Evolutionary conservation across 2,113 vertebrate species (phyloP).

Genomic region (Peromyscus californicus): DNA sequence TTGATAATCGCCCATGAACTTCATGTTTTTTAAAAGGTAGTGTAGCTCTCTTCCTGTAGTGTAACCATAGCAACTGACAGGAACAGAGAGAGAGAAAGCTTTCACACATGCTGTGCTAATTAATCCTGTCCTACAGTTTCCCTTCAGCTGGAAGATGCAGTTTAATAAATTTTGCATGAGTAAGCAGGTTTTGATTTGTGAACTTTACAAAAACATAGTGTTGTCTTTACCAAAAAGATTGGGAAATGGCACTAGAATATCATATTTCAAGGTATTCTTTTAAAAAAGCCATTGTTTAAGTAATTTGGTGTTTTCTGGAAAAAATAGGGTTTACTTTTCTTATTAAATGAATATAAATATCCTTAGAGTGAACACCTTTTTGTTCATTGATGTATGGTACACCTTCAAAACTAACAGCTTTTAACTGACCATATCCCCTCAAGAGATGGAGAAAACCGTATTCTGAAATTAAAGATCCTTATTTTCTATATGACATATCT

Average conservation of each 20-base stretch:
- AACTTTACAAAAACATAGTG: slow-evolving; percentile 79
- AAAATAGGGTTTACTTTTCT: slow-evolving; percentile 21
- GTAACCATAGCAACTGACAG: slow-evolving; percentile 91
- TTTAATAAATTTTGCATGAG: slow-evolving; percentile 90
- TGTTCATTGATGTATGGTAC: neutral
- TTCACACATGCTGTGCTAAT: slow-evolving; percentile 90
- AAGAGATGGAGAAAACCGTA: neutral
- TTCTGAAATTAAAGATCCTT: neutral
- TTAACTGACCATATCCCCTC: slow-evolving; percentile 18
- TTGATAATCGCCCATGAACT: slow-evolving; percentile 83
- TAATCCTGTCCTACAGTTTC: slow-evolving; percentile 87
- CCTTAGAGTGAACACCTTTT: slow-evolving; percentile 57
- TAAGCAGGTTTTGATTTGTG: slow-evolving; percentile 86
- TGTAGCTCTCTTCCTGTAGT: slow-evolving; percentile 85
- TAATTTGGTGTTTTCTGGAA: slow-evolving; percentile 6
- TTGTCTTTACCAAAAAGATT: slow-evolving; percentile 74
- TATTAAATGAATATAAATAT: slow-evolving; percentile 18
- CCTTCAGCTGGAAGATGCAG: slow-evolving; percentile 82
- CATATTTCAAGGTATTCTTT: neutral
- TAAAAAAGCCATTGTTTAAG: slow-evolving; percentile 6
- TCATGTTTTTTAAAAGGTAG: slow-evolving; percentile 84
- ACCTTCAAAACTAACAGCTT: slow-evolving; percentile 5
- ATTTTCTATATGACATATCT: neutral
- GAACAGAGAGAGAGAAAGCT: slow-evolving; percentile 87
- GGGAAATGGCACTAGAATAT: slow-evolving; percentile 59